Base-by-base conservation (phyloP, 2,888 invertebrate species). In the Rotaria sp. region DNA sequence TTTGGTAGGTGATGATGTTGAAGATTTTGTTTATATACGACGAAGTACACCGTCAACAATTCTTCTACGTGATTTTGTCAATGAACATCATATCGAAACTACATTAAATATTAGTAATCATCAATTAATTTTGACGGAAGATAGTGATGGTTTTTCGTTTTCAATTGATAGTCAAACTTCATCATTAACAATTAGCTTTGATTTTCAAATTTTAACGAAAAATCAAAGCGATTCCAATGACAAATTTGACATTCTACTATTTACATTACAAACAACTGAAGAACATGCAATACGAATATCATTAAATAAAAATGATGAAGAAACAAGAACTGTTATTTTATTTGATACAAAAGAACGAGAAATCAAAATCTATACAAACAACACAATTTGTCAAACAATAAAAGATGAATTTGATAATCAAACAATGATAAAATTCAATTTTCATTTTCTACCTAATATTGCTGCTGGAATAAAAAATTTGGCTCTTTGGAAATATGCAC, bases 101-200 rank as follows among this genome's bases (percentile, higher is more conserved):
- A 26, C 26, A 45, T 80, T 45, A 1, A 10, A 26, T 4, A 0
- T 41, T 2, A 15, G n/a, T n/a, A n/a, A 80, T 45, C 24, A 80
- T 26, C 7, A 24, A 1, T 8, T n/a, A 1, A 11, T 45, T 7
- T 26, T 80, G 3, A 2, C 24, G 4, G 24, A 45, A 41, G 4
- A 45, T 11, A 10, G 3, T 26, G 15, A 8, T 80, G 80, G 80
- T 45, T 45, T 80, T 18, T 2, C 30, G 11, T 30, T 67, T 45
- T n/a, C 80, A 0, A 13, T 80, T 26, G 45, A 80, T 35, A 30
- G 8, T 18, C 8, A 18, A 13, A 11, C 1, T n/a, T n/a, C 80
- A 24, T 26, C 80, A 80, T n/a, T 45, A 24, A 80, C 80, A 26
- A 80, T 80, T 45, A 80, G 80, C n/a, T 80, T 80, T 45, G 80